Conservation (phyloP, 1,140 invertebrate genomes). For the Zaprionus taronus region DNA sequence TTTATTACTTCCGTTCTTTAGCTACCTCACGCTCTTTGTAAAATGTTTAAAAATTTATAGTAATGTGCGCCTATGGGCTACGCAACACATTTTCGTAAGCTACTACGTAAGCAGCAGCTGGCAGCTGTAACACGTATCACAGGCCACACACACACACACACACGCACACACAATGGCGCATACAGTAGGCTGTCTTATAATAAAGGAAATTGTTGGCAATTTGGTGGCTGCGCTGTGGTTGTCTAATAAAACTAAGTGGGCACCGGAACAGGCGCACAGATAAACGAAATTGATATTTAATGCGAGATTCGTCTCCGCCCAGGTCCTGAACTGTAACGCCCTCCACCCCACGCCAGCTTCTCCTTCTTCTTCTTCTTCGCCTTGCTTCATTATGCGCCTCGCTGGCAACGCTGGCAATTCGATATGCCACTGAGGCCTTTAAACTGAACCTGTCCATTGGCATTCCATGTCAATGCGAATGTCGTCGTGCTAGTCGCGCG, state of each 20-base stretch:
- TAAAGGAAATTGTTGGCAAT: conserved; percentile 82
- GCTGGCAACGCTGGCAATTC: conserved; percentile 9
- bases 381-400: conserved; percentile 46
- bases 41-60: conserved; percentile 73
- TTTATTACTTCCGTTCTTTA: not conserved
- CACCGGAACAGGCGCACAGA: conserved; percentile 55
- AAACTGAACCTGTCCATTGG: conserved; percentile 52
- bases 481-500: conserved; percentile 52
- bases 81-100: conserved; percentile 64
- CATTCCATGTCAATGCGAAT: conserved; percentile 67
- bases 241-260: conserved; percentile 81
- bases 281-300: conserved; percentile 82
- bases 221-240: conserved; percentile 54
- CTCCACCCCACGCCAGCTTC: not conserved
- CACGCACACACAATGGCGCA: conserved; percentile 11
- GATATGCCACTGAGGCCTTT: conserved; percentile 22
- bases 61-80: conserved; percentile 69
- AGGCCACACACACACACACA: conserved; percentile 9
- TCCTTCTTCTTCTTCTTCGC: not conserved
- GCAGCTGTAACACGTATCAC: conserved; percentile 48
- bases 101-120: conserved; percentile 49
- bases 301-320: conserved; percentile 36
- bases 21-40: conserved; percentile 17
- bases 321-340: not conserved
- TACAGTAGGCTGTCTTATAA: conserved; percentile 47